phyloP scores from a whole-genome alignment of 1,140 invertebrate genomes.

The Heliconius hewitsoni region DNA sequence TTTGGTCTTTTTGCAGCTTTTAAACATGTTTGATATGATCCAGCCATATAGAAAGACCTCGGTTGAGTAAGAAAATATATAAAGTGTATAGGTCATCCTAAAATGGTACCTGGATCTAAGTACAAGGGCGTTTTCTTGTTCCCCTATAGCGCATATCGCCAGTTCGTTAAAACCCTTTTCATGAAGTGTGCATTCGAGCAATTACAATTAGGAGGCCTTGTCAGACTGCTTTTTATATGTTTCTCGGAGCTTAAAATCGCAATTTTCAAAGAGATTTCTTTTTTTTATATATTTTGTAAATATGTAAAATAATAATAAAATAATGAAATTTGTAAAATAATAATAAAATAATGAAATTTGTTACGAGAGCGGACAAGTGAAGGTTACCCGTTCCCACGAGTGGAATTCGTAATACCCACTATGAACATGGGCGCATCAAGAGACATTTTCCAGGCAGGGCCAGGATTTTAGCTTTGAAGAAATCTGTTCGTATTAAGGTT shows the following conservation, averaged over 20 bases:
- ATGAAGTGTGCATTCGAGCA: conserved; percentile 65
- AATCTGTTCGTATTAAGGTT: too few relatives aligned
- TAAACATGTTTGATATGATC: conserved; percentile 38
- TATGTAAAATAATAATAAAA: too few relatives aligned
- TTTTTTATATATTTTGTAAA: too few relatives aligned
- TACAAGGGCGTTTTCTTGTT: conserved; percentile 42
- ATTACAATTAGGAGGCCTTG: conserved; percentile 66
- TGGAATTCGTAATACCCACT: too few relatives aligned
- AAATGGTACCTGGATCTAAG: background rate
- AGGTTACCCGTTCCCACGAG: too few relatives aligned
- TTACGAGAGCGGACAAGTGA: too few relatives aligned
- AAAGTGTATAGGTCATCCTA: background rate
- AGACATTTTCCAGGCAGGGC: too few relatives aligned
- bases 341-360: too few relatives aligned
- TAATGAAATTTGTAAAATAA: too few relatives aligned
- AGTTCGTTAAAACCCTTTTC: conserved; percentile 75
- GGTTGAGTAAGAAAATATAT: conserved; percentile 16
- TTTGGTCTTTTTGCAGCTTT: conserved; percentile 22
- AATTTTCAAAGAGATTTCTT: background rate
- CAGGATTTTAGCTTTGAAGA: too few relatives aligned
- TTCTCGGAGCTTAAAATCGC: background rate
- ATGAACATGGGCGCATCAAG: too few relatives aligned
- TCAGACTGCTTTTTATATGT: conserved; percentile 40
- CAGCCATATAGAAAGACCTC: conserved; percentile 38
- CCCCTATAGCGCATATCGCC: conserved; percentile 54